Evolutionary conservation across 2,797 vertebrate species (phyloP), one percentile per base, ranked within the genome.

Genomic region (Pempheris klunzingeri): DNA sequence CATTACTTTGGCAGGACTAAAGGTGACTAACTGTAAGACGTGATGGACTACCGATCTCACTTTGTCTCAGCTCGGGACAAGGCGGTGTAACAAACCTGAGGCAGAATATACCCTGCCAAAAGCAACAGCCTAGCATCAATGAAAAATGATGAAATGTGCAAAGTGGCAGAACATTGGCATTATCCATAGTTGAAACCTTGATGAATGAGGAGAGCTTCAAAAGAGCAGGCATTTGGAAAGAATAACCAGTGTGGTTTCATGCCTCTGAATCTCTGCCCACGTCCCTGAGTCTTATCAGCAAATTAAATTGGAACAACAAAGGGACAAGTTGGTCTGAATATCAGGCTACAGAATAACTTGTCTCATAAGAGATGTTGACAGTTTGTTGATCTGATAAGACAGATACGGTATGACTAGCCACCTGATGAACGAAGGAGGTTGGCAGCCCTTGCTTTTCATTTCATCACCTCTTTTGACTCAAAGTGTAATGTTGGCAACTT

Each of bases 61-160:
- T 26, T 43, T 12, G 4, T 55, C 47, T 64, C 36, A n/a, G 43
- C 53, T 62, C 41, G 44, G n/a, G 22, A 64, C 34, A 73, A 46
- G 12, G 10, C 32, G 47, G 18, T 50, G n/a, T 5, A 73, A 77
- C 28, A 62, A 76, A 54, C 61, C 67, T n/a, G 9, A 78, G 50
- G 61, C 20, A 24, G 41, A 69, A n/a, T 12, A 13, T 24, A 34
- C 54, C 62, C 24, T 64, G 70, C 71, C 73, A 74, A 73, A 69
- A 79, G 34, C 44, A 67, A 4, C 49, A 71, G 24, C 43, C 52
- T 39, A 11, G 11, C 18, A 53, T 59, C 17, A 39, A 28, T 53
- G 44, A 85, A 41, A 30, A 26, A 78, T 66, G 22, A 64, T 54
- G 52, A 22, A 32, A 55, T 32, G 50, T 32, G n/a, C 12, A 36